Conservation (phyloP, 2,113 vertebrate species). For the Semnornis frantzii region DNA sequence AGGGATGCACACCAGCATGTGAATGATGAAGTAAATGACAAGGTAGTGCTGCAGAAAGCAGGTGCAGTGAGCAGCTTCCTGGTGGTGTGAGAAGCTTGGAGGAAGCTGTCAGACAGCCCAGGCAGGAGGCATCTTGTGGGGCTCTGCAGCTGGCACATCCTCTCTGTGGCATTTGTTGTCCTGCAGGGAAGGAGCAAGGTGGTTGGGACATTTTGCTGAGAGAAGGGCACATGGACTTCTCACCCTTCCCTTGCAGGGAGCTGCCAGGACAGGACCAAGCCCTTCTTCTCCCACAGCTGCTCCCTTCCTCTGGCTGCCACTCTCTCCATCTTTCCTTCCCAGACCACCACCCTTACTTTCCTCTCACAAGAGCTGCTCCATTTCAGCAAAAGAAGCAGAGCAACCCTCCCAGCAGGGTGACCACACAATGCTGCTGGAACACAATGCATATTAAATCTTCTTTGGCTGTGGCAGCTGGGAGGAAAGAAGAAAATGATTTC, state of each 20-base stretch:
- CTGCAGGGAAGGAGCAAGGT: not conserved
- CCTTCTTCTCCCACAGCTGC: not conserved
- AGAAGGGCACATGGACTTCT: not conserved
- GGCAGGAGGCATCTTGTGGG: accelerated
- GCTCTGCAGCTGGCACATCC: not conserved
- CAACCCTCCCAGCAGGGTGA: not conserved
- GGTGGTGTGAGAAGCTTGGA: not conserved
- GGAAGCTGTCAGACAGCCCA: not conserved
- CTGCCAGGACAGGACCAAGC: not conserved
- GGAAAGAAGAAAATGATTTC: not conserved
- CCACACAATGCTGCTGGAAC: not conserved
- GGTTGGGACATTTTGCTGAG: not conserved
- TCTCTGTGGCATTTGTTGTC: not conserved
- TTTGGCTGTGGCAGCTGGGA: not conserved
- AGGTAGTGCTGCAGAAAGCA: not conserved
- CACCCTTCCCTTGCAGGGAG: not conserved
- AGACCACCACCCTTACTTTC: not conserved
- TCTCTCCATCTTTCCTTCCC: not conserved
- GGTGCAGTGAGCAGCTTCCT: not conserved
- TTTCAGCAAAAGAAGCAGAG: not conserved
- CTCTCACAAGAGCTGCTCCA: not conserved
- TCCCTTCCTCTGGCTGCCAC: not conserved
- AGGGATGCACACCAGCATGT: not conserved
- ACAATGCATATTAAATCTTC: not conserved
- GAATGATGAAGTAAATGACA: not conserved